Evolutionary conservation across 2,797 vertebrate genomes (phyloP), one percentile per base, ranked within the genome.

Genomic region (Melanotaenia nigrans): DNA sequence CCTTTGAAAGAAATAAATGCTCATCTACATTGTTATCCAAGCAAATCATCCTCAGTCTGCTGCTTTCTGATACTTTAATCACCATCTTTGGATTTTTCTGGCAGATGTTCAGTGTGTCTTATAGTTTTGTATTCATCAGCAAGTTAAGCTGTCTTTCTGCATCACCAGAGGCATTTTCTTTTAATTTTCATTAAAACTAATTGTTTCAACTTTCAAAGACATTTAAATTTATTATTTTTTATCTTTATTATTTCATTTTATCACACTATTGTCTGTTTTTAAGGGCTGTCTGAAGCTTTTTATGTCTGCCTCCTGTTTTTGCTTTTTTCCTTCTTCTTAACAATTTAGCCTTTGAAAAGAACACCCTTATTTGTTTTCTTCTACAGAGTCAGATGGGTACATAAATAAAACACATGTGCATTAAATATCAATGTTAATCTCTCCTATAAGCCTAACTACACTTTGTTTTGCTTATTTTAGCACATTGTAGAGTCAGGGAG

Each of bases 31-130:
- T 66, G 73, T 78, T 83, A 84, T 82, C 53, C 65, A 75, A 81
- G 82, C 73, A 80, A 72, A 85, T 63, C 30, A 6, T 75, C 65
- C 38, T 71, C 81, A 76, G 70, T 77, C 81, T 79, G 81, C 69
- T 80, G 83, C 71, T 25, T 81, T 81, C 53, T 51, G 57, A 77
- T 42, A 62, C 65, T 74, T 69, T 61, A 71, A 75, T 81, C 62
- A 25, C 59, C 14, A 9, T 51, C 33, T 75, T 71, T 51, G 68
- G 65, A 61, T 67, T 72, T 5, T 36, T 47, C 28, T 22, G 32
- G 13, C 45, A 12, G 45, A 56, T 28, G 13, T 56, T 68, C 16
- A 10, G 2, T 3, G 38, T 33, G 36, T 69, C 49, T 61, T 6
- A 25, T 13, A 36, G 6, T 47, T 30, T 65, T 69, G 16, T 49